phyloP scores from a whole-genome alignment of 92 coral and sea anemone genomes.

The Parazoanthus atlanticus region DNA sequence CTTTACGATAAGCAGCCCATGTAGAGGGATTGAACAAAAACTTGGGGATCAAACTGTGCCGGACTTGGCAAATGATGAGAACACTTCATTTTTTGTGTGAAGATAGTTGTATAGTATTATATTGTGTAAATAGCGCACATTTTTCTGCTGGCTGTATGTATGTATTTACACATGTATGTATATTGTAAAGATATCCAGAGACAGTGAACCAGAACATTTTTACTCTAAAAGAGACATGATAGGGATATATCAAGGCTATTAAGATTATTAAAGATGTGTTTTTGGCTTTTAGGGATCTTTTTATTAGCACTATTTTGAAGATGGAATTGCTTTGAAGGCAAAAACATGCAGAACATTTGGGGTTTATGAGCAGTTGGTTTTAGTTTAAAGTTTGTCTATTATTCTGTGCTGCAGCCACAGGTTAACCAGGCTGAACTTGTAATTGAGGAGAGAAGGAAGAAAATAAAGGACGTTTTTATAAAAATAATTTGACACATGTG shows the following conservation, averaged over 20 bases:
- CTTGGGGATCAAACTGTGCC: conserved; percentile 96
- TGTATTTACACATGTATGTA: conserved; percentile 28
- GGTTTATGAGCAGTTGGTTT: conserved; percentile 28
- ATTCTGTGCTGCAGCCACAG: conserved; percentile 91
- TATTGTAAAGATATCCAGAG: conserved; percentile 34
- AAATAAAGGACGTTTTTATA: conserved; percentile 36
- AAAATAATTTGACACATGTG: neutral
- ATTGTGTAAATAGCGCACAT: conserved; percentile 33
- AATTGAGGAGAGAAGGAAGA: neutral
- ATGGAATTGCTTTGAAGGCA: neutral
- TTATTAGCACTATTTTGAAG: conserved; percentile 24
- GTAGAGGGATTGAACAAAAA: conserved; percentile 84
- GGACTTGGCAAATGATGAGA: conserved; percentile 79
- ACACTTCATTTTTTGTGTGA: conserved; percentile 79
- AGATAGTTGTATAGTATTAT: conserved; percentile 35
- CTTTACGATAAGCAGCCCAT: conserved; percentile 78
- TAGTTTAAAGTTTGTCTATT: conserved; percentile 22
- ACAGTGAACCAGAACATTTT: neutral
- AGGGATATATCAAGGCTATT: neutral
- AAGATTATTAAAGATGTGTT: neutral
- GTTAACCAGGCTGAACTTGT: conserved; percentile 44
- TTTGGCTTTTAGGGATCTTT: conserved; percentile 28
- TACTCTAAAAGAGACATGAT: conserved; percentile 23
- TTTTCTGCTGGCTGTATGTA: conserved; percentile 39
- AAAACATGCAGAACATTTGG: neutral